These are phyloP conservation scores for Artibeus jamaicensis DNA, from an alignment of 2,797 vertebrate species.

Conservation along the genomic window DNA sequence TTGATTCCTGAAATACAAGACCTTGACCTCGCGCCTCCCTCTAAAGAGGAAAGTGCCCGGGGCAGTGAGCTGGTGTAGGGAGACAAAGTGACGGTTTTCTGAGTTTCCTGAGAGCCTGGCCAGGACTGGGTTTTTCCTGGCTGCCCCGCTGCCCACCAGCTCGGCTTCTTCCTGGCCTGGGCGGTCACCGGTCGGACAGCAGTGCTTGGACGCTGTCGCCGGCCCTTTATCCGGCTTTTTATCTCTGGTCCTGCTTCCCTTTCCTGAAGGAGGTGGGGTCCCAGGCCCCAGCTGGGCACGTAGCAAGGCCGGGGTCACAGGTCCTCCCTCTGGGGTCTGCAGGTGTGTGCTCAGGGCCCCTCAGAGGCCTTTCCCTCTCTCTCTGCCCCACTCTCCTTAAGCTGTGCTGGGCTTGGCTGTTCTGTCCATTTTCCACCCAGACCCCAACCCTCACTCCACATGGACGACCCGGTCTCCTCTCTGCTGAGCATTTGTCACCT, in stretches of 20 bases:
- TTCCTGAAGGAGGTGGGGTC: not conserved
- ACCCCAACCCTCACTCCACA: too few relatives aligned
- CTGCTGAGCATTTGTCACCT: too few relatives aligned
- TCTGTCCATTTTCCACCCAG: too few relatives aligned
- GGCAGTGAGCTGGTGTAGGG: not conserved
- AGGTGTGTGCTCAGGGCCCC: too few relatives aligned
- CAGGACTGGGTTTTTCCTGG: not conserved
- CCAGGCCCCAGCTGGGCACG: not conserved
- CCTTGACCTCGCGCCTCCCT: not conserved
- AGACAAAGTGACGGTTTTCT: not conserved
- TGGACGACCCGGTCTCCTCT: too few relatives aligned
- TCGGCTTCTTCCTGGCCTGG: not conserved
- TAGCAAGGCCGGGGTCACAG: fast-evolving
- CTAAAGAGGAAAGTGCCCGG: not conserved
- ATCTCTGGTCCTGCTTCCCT: not conserved
- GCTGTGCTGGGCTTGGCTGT: too few relatives aligned
- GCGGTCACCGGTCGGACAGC: not conserved
- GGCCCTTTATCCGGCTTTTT: too few relatives aligned
- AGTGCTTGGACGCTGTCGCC: not conserved
- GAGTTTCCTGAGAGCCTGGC: not conserved
- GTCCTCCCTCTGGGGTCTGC: not conserved
- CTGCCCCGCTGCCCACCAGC: not conserved
- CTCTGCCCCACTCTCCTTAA: too few relatives aligned
- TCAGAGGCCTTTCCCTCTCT: too few relatives aligned
- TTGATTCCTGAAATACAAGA: not conserved